Conservation (phyloP, 2,797 vertebrate genomes). For the Thalassophryne amazonica region DNA sequence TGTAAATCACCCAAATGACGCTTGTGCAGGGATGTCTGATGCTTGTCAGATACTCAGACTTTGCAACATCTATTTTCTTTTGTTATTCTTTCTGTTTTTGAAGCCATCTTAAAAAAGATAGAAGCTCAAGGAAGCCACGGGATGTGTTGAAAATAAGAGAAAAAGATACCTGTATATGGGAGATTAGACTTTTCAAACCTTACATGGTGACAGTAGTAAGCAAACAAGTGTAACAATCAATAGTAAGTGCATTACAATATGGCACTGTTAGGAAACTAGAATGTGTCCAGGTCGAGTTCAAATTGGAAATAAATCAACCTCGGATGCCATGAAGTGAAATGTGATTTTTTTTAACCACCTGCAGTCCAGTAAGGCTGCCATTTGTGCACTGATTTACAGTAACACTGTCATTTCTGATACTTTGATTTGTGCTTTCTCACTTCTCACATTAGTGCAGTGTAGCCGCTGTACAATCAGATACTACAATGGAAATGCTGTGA, state of each 20-base stretch:
- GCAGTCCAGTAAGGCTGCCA: slow-evolving; percentile 1
- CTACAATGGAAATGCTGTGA: slow-evolving; percentile 44
- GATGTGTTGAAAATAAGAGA: slow-evolving; percentile 53
- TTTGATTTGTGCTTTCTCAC: slow-evolving; percentile 15
- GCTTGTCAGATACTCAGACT: slow-evolving; percentile 37
- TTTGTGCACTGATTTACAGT: slow-evolving; percentile 12
- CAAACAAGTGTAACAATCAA: slow-evolving; percentile 39
- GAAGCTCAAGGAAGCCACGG: slow-evolving; percentile 26
- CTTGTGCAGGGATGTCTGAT: slow-evolving; percentile 48
- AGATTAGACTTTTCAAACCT: slow-evolving; percentile 59
- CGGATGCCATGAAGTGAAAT: slow-evolving; percentile 25
- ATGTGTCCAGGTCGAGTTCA: slow-evolving; percentile 10
- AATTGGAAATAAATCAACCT: slow-evolving; percentile 29
- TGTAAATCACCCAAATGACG: slow-evolving; percentile 70
- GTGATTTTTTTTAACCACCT: slow-evolving; percentile 22
- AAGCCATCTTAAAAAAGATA: slow-evolving; percentile 49
- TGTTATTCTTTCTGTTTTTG: slow-evolving; percentile 45
- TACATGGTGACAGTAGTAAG: slow-evolving; percentile 25
- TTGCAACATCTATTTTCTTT: slow-evolving; percentile 53
- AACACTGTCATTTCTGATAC: slow-evolving; percentile 12
- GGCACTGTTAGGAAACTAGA: background rate
- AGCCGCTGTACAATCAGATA: slow-evolving; percentile 35
- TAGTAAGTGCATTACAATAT: slow-evolving; percentile 25
- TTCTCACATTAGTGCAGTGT: slow-evolving; percentile 1
- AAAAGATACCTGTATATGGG: slow-evolving; percentile 43